phyloP scores from a whole-genome alignment of 2,797 vertebrate species.

The Acanthopagrus latus region DNA sequence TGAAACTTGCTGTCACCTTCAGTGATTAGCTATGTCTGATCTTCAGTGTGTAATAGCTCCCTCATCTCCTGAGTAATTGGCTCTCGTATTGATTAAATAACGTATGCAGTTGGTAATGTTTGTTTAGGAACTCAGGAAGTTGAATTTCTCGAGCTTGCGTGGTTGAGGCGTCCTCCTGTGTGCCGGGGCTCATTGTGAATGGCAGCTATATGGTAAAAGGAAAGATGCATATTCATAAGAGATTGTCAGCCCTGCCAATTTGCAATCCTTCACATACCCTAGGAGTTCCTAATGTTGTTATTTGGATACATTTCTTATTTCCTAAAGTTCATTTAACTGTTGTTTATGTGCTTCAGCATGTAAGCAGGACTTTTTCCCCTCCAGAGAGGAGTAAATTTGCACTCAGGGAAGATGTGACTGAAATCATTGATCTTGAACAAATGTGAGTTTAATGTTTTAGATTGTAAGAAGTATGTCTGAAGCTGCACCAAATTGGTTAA shows the following conservation, averaged over 20 bases:
- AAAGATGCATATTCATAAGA: background rate
- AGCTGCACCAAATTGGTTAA: too few relatives aligned
- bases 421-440: background rate
- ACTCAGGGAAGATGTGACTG: background rate
- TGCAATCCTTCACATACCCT: background rate
- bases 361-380: background rate
- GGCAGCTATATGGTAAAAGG: constrained; percentile 4
- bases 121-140: constrained; percentile 63
- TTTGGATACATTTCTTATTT: too few relatives aligned
- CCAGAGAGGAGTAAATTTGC: background rate
- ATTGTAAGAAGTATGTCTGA: too few relatives aligned
- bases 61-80: constrained; percentile 81
- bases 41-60: constrained; percentile 69
- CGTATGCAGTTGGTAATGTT: constrained; percentile 76
- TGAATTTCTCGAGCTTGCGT: constrained; percentile 61
- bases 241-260: background rate
- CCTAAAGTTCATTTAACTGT: background rate
- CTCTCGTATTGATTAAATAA: constrained; percentile 84
- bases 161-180: background rate
- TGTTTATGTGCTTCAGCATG: background rate
- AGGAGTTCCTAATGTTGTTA: background rate
- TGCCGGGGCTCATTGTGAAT: background rate
- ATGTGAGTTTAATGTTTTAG: too few relatives aligned
- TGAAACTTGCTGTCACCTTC: constrained; percentile 61
- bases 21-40: constrained; percentile 71